Evolutionary conservation across 2,113 vertebrate species (phyloP).

Genomic region (Oreochromis aureus): DNA sequence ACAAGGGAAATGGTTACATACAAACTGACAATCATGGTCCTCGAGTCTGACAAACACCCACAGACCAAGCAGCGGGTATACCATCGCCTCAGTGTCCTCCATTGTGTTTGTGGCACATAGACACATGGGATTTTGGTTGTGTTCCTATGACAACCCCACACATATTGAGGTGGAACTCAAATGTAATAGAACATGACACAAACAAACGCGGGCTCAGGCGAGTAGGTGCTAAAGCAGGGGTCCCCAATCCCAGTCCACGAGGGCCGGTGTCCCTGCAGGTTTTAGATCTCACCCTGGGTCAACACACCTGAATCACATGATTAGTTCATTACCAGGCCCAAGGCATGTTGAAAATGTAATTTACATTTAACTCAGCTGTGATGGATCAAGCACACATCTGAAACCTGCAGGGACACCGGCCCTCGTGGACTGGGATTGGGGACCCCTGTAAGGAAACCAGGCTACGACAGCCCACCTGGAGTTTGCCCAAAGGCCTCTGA

Average conservation of each 20-base stretch:
- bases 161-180: neutral
- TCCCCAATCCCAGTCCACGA: too few relatives aligned
- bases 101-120: neutral
- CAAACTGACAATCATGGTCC: neutral
- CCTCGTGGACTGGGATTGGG: too few relatives aligned
- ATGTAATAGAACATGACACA: neutral
- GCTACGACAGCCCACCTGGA: neutral
- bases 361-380: too few relatives aligned
- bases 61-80: neutral
- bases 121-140: neutral
- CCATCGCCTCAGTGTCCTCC: neutral
- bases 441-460: neutral
- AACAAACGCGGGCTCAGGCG: neutral
- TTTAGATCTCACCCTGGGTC: too few relatives aligned
- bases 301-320: too few relatives aligned
- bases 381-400: too few relatives aligned
- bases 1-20: rapidly evolving
- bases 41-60: neutral
- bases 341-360: too few relatives aligned
- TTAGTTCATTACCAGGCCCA: too few relatives aligned
- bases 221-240: neutral
- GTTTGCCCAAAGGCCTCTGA: too few relatives aligned
- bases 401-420: too few relatives aligned
- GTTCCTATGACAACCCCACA: neutral
- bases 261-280: too few relatives aligned